Conservation (phyloP, 2,888 invertebrate genomes). For the Eucriotettix oculatus region DNA sequence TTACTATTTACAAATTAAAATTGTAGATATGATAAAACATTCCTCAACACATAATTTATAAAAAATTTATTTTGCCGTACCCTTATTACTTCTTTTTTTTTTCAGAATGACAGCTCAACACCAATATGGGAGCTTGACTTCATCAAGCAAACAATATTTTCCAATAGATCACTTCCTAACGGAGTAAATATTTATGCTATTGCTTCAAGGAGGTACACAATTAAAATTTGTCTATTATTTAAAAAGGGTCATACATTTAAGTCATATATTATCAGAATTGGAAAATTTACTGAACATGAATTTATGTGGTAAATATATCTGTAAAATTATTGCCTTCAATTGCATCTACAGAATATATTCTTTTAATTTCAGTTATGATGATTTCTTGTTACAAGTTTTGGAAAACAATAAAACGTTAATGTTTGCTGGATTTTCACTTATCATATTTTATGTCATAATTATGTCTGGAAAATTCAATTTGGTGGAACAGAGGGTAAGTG, state of each 20-base stretch:
- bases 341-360: background rate
- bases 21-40: too few relatives aligned
- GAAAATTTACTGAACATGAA: too few relatives aligned
- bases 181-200: constrained; percentile 22
- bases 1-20: too few relatives aligned
- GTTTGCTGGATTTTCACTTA: constrained; percentile 23
- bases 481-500: constrained; percentile 22
- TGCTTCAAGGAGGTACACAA: constrained; percentile 19
- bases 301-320: background rate
- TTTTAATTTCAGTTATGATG: constrained; percentile 18
- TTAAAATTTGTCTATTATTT: background rate
- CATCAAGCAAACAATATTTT: constrained; percentile 17
- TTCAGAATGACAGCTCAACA: constrained; percentile 12
- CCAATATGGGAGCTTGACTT: constrained; percentile 21
- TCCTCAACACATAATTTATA: too few relatives aligned
- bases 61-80: too few relatives aligned
- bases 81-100: background rate
- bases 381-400: constrained; percentile 21
- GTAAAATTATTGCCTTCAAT: background rate
- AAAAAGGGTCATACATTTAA: too few relatives aligned
- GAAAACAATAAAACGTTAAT: constrained; percentile 23
- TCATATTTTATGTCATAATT: constrained; percentile 23
- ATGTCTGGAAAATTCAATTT: constrained; percentile 25
- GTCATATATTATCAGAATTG: too few relatives aligned
- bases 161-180: constrained; percentile 19